Conservation (phyloP, 2,113 vertebrate genomes). For the Varanus salvator region DNA sequence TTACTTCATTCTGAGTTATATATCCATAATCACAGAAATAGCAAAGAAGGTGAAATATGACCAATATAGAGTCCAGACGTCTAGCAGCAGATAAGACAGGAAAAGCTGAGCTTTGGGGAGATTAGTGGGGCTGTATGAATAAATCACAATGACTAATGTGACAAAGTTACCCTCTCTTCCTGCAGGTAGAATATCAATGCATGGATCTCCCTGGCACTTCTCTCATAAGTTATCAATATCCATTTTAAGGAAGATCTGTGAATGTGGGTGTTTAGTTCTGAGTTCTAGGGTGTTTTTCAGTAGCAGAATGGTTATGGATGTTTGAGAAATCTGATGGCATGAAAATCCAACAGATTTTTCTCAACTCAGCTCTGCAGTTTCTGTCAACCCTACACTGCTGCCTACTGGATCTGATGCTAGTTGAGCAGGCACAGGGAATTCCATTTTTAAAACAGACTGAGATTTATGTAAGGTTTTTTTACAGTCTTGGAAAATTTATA, state of each 20-base stretch:
- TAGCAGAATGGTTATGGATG: not conserved
- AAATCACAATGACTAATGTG: constrained; percentile 64
- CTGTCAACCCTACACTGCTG: too few relatives aligned
- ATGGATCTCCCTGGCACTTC: constrained; percentile 27
- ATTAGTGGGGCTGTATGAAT: constrained; percentile 41
- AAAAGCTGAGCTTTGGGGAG: constrained; percentile 38
- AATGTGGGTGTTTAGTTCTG: not conserved
- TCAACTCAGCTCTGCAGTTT: too few relatives aligned
- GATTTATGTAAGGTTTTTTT: too few relatives aligned
- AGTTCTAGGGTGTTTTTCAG: not conserved
- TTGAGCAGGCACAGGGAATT: not conserved
- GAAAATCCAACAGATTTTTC: too few relatives aligned
- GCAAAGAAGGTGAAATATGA: constrained; percentile 42
- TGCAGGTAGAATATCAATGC: constrained; percentile 47
- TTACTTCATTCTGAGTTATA: not conserved
- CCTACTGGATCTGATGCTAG: too few relatives aligned
- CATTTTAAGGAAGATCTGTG: constrained; percentile 34
- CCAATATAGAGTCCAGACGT: constrained; percentile 15
- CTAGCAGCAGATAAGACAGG: constrained; percentile 2
- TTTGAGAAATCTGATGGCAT: too few relatives aligned
- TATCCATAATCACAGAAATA: not conserved
- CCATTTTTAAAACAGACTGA: too few relatives aligned
- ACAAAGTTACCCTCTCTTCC: constrained; percentile 60
- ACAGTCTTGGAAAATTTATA: too few relatives aligned
- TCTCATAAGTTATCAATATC: constrained; percentile 56